Evolutionary conservation across 2,888 invertebrate genomes (phyloP), one percentile per base, ranked within the genome.

Genomic region (Eupithecia vulgata): DNA sequence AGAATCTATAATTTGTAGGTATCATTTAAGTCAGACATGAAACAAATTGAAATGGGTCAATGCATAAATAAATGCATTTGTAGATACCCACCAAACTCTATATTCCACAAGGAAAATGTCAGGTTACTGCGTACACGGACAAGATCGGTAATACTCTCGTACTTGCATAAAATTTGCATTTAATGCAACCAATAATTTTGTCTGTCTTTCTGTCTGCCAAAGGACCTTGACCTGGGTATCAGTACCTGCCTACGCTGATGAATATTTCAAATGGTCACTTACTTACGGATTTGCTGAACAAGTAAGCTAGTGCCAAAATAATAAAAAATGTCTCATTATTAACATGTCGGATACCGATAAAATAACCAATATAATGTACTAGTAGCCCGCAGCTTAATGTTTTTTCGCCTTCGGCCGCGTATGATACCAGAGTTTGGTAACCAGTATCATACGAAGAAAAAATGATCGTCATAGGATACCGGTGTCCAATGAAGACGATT

Each of bases 221-320:
- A 67, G 59, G 62, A 57, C 78, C 80, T 78, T 80, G 80, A 78
- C 77, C 75, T 70, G 69, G 34, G 65, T 65, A 35, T 35, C 59
- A 61, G 59, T 34, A 25, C 40, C 73, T 67, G 64, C 65, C 42
- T 57, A 57, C 42, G 62, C 21, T 8, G 17, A 35, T 42, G 21
- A 64, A 64, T 21, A 17, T 48, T 65, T 70, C 0, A 52, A 48
- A 70, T 48, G 73, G 73, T 76, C 68, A 77, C 76, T 71, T 71
- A 77, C 76, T 71, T 71, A 74, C 71, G 72, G 21, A 67, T 70
- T 59, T 30, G 21, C 34, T 69, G 67, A 59, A 52, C 62, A 59
- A 68, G 61, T 52, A 35, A 48, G 64, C 65, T 68, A 76, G 74
- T 72, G 72, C 75, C 76, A 76, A 73, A 34, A 13, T n/a, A 21